Evolutionary conservation across 2,888 invertebrate genomes (phyloP).

Genomic region (Leptogaster cylindrica): DNA sequence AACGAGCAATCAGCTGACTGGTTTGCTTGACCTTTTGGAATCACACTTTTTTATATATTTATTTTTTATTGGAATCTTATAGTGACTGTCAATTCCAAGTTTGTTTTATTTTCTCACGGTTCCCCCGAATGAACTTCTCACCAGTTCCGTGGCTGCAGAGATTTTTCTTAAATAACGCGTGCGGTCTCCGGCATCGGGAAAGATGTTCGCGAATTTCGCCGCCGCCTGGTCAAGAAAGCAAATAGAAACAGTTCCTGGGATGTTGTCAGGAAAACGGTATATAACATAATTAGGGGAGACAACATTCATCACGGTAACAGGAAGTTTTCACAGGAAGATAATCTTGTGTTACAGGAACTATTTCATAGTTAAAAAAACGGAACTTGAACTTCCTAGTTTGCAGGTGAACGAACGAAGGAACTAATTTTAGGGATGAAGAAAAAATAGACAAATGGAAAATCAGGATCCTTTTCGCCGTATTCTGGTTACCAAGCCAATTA

Average conservation of each 20-base stretch:
- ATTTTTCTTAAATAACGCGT: not conserved
- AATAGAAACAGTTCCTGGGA: too few species aligned
- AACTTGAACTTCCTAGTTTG: not conserved
- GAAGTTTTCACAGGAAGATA: conserved; percentile 14
- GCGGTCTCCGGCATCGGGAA: not conserved
- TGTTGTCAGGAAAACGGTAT: too few species aligned
- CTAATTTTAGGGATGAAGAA: too few species aligned
- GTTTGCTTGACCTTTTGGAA: conserved; percentile 15
- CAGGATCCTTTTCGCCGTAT: too few species aligned
- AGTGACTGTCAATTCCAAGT: conserved; percentile 12
- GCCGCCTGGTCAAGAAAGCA: conserved; percentile 6
- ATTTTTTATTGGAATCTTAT: not conserved
- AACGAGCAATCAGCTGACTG: conserved; percentile 14
- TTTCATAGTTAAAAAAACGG: not conserved
- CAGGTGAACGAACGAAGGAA: not conserved
- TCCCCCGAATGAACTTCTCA: conserved; percentile 14
- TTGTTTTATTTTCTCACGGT: conserved; percentile 30
- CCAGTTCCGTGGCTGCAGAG: conserved; percentile 11
- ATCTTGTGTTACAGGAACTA: conserved; percentile 9
- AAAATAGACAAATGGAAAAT: too few species aligned
- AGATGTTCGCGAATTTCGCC: conserved; percentile 3
- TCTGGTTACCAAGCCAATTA: too few species aligned
- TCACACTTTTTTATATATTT: conserved; percentile 4
- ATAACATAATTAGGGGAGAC: too few species aligned
- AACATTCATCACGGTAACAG: too few species aligned